Base-by-base conservation (phyloP, 37 sponge, comb jelly and placozoan species). In the Spongilla lacustris region DNA sequence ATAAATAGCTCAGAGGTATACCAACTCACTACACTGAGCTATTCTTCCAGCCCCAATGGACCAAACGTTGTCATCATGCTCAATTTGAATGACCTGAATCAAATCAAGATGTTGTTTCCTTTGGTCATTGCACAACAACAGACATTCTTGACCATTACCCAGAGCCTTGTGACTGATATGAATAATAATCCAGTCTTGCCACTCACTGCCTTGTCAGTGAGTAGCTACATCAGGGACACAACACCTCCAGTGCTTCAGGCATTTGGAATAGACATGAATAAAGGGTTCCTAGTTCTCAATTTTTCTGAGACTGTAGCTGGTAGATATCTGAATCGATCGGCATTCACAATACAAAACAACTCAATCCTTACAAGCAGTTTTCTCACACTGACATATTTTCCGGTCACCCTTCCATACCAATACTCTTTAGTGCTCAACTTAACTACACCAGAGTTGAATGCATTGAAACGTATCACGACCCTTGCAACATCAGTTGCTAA, bases 301-400 rank as follows among this genome's bases (percentile, higher is more conserved):
- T 96, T 96, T 84, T 92, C 92, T 50, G 96, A 96, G 76, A 93
- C 96, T 21, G 93, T 96, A 30, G 26, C 72, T 85, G 93, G 86
- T 25, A 17, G 0, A 2, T 68, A 67, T 21, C 36, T 96, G 48
- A 67, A 73, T 28, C 41, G 87, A 26, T 68, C 86, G 21, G 19
- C 24, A 19, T 68, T 96, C 36, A 79, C 75, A 12, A 38, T 96
- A 23, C 93, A 90, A n/a, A 92, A 90, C 71, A 34, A 11, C 24
- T 83, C 84, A 26, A 81, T 73, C 50, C 67, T 36, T 36, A 73
- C 80, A 30, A 76, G 73, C 21, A 71, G 71, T 10, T 67, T 41
- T 48, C 38, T 90, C 27, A 77, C 32, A 2, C 85, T 94, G 26
- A 23, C 46, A 28, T 24, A 27, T 28, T 8, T 34, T 27, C 66